Percentiles rank a stretch among this genome's conserved stretches.
Conservation (phyloP, 2,113 vertebrate species). For the Laterallus jamaicensis region DNA sequence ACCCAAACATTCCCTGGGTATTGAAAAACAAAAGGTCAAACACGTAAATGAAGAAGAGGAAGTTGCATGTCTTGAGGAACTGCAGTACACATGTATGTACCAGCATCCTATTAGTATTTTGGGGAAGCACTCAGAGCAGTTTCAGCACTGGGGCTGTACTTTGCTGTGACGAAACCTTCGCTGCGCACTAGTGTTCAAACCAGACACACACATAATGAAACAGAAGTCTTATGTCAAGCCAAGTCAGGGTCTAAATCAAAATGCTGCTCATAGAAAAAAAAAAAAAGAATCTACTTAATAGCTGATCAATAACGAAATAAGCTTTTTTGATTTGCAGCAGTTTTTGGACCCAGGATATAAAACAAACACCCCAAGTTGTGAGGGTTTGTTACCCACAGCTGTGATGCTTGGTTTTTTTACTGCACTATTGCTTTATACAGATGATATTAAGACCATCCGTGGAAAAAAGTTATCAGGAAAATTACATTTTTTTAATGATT, state of each 20-base stretch:
- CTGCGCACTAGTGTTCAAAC: background rate
- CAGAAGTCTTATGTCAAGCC: background rate
- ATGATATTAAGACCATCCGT: background rate
- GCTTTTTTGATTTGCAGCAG: background rate
- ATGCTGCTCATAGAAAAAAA: background rate
- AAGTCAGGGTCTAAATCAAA: background rate
- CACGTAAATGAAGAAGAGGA: background rate
- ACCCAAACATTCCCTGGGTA: background rate
- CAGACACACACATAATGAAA: background rate
- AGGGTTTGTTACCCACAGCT: background rate
- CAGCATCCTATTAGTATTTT: rapidly evolving
- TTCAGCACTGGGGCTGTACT: background rate
- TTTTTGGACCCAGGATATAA: background rate
- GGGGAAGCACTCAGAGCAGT: background rate
- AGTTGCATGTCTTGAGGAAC: background rate
- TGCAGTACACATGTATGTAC: rapidly evolving
- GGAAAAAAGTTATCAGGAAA: background rate
- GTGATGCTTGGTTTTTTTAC: background rate
- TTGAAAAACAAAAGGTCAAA: background rate
- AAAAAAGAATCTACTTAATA: background rate
- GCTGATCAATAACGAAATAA: background rate
- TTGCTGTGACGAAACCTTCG: background rate
- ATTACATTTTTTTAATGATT: background rate
- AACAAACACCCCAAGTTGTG: background rate
- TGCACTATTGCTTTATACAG: rapidly evolving